Evolutionary conservation across 2,797 vertebrate genomes (phyloP), one percentile per base, ranked within the genome.

Genomic region (Enteromius afrohamiltoni): DNA sequence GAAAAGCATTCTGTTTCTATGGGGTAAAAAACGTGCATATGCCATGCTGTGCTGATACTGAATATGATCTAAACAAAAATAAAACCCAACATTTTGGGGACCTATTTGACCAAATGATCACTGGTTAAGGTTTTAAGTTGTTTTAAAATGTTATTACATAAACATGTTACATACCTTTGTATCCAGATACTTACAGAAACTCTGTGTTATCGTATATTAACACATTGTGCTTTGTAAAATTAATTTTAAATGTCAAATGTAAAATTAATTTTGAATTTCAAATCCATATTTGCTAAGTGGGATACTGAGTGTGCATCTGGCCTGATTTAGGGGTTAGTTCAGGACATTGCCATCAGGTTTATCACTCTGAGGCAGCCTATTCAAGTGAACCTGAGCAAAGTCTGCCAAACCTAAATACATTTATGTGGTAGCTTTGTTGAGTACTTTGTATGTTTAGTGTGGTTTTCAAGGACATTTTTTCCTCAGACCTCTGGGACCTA

Each of bases 391-490:
- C 76, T 31, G 23, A 26, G 34, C 26, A 37, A 62, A 49, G 23
- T 47, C 58, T 31, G 29, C n/a, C 14, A 23, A 34, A 7, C n/a
- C 14, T 80, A 60, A 80, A 71, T 71, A 31, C 23, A 45, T 14
- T 68, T 26, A 13, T 55, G n/a, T 42, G 21, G 11, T 64, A 65
- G 83, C 51, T 76, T 40, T 62, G 21, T 16, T 73, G 47, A 77
- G 23, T 64, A 79, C 51, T 76, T 34, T 68, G 69, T 55, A 77
- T 49, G 13, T 42, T 49, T 70, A 21, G 16, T 83, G 21, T 19
- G 23, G n/a, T 34, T 55, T 51, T 64, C 53, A 76, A 65, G 79
- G 19, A 65, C 14, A 74, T 53, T 60, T 79, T 80, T 69, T 64
- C 26, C 26, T 13, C 17, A 34, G 17, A 69, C 64, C 78, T 76